Evolutionary conservation across 2,797 vertebrate genomes (phyloP), one percentile per base, ranked within the genome.

Genomic region (Lacerta agilis): DNA sequence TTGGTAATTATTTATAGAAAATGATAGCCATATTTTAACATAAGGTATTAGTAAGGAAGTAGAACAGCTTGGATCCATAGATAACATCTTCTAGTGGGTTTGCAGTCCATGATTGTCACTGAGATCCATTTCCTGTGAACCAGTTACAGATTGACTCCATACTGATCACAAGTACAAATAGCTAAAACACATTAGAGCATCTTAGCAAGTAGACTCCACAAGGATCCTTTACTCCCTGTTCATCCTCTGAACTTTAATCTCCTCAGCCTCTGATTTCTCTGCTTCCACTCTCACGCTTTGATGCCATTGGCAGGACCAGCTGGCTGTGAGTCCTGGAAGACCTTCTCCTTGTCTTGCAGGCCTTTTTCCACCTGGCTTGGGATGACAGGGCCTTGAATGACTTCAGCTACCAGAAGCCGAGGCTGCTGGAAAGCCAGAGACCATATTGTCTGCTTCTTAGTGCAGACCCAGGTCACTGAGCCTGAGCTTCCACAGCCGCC

Each of bases 1-100:
- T 77, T 78, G 17, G 29, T 58, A 82, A 72, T 66, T 78, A 79
- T 83, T 89, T 87, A 79, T 79, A 64, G 41, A 58, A 86, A 82
- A 77, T 71, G 33, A 58, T 76, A 82, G 29, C 23, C 36, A 85
- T 49, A 85, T 78, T 71, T 84, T 55, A 41, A 45, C 77, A 79
- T 58, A 33, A 79, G 72, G 8, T 66, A 85, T 76, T 76, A 67
- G 33, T 33, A n/a, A 36, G 43, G 27, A 73, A 66, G 55, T 11
- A 25, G 49, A 89, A 77, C 83, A 20, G 7, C 29, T n/a, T 23
- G 61, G 15, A 78, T 79, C 38, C 23, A 78, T 72, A 72, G 61
- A 43, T 27, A 71, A 82, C 25, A 71, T 69, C 7, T 17, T 29
- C 61, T 29, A 67, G 79, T 9, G 66, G 5, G 33, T 58, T 78